phyloP scores from a whole-genome alignment of 2,797 vertebrate genomes.

The Lithobates pipiens region DNA sequence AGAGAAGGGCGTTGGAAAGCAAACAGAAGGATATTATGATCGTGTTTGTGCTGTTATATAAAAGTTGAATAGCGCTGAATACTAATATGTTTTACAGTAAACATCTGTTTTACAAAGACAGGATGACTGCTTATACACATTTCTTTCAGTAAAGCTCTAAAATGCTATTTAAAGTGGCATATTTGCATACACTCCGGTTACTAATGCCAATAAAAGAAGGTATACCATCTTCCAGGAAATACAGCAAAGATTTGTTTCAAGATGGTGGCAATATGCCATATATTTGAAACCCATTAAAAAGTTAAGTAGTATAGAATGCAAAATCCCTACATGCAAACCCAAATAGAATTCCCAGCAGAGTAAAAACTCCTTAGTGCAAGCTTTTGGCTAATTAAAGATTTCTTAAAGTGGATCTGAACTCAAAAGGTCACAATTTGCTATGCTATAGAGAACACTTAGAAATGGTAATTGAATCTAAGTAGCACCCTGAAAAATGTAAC shows the following conservation, averaged over 20 bases:
- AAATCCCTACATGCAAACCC: neutral
- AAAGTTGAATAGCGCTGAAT: constrained; percentile 65
- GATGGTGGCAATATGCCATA: neutral
- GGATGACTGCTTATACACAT: constrained; percentile 38
- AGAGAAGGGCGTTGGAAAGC: constrained; percentile 64
- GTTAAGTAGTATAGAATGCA: neutral
- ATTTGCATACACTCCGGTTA: neutral
- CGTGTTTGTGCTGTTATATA: constrained; percentile 66
- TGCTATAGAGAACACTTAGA: neutral
- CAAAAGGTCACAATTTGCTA: neutral
- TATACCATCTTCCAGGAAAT: neutral
- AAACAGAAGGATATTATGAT: constrained; percentile 67
- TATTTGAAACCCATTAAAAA: neutral
- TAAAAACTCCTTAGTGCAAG: no score
- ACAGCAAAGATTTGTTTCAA: neutral
- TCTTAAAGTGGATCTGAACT: neutral
- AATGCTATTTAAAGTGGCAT: constrained; percentile 7
- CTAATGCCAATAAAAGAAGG: constrained; percentile 6
- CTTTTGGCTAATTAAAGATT: no score
- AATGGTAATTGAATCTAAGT: no score
- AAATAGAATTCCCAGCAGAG: neutral
- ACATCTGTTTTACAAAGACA: constrained; percentile 64
- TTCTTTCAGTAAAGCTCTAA: constrained; percentile 46
- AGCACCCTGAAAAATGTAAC: no score
- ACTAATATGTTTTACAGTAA: constrained; percentile 71